Conservation (phyloP, 2,888 invertebrate genomes). For the Myathropa florea region DNA sequence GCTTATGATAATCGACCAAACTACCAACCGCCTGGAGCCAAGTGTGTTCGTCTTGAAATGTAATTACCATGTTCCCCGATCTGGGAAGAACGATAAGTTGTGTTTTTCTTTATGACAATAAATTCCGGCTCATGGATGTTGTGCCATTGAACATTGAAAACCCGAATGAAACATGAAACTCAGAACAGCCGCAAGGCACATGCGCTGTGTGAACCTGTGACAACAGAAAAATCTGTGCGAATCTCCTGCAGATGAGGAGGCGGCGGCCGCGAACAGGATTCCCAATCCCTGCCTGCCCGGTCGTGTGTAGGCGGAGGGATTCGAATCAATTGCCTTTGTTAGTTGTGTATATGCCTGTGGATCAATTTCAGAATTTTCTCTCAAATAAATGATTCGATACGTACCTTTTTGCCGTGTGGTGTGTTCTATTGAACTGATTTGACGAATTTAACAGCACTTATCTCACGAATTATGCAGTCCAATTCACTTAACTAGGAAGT, state of each 20-base stretch:
- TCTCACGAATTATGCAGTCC: neutral
- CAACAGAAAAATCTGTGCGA: constrained; percentile 51
- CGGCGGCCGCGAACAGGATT: neutral
- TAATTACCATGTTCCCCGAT: neutral
- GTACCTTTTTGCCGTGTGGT: constrained; percentile 3
- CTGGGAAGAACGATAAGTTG: neutral
- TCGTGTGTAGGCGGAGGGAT: constrained; percentile 21
- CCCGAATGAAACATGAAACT: neutral
- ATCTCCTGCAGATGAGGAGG: constrained; percentile 1
- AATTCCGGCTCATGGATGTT: neutral
- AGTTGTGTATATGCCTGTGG: neutral
- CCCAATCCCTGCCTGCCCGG: neutral
- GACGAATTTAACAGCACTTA: neutral
- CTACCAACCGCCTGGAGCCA: neutral
- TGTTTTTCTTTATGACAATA: neutral
- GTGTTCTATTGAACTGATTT: neutral
- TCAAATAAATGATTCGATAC: neutral
- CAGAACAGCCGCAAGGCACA: constrained; percentile 4
- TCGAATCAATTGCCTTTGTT: neutral
- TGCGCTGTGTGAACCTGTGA: constrained; percentile 54
- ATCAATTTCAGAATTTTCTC: neutral
- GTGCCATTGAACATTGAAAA: neutral
- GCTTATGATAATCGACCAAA: constrained; percentile 16
- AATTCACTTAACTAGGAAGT: neutral
- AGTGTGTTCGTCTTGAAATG: neutral